These are phyloP conservation scores for Parauchenoglanis punctatus DNA, from an alignment of 2,797 vertebrate genomes.

Conservation along the genomic window DNA sequence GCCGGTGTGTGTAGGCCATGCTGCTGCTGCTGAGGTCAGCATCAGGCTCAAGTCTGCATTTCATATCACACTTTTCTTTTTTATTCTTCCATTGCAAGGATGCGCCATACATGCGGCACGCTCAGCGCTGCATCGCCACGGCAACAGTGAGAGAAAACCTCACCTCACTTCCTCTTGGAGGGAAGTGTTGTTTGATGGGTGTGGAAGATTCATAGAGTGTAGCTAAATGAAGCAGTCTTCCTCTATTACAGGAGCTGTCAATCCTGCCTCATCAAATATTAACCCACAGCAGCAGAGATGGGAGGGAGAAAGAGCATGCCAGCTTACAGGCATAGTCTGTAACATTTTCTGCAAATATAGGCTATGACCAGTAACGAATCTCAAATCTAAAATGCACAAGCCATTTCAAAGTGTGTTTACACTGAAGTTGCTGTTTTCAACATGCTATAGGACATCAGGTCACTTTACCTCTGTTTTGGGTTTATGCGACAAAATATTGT, in stretches of 20 bases:
- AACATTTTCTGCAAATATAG: not conserved
- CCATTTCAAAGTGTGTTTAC: not conserved
- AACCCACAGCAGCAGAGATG: slow-evolving; percentile 4
- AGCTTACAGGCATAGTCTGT: not conserved
- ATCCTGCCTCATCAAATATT: slow-evolving; percentile 27
- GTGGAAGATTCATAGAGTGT: slow-evolving; percentile 10
- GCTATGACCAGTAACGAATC: not conserved
- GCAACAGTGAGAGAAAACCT: slow-evolving; percentile 34
- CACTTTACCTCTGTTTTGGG: not conserved
- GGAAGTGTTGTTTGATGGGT: not conserved
- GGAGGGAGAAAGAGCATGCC: not conserved
- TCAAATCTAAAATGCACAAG: not conserved
- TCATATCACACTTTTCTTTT: not conserved
- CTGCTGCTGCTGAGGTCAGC: slow-evolving; percentile 36
- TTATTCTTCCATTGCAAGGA: slow-evolving; percentile 12
- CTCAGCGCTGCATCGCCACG: slow-evolving; percentile 47
- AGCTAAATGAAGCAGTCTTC: not conserved
- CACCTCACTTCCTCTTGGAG: not conserved
- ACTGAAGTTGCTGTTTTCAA: not conserved
- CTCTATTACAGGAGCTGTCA: slow-evolving; percentile 16
- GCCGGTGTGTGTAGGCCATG: not conserved
- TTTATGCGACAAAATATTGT: not conserved
- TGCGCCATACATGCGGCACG: slow-evolving; percentile 53
- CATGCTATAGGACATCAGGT: not conserved
- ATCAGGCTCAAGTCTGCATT: not conserved